A percentile compares a stretch with the other conserved stretches of the same genome.
phyloP scores from a whole-genome alignment of 2,113 vertebrate genomes.

The Brevimyrus niger region DNA sequence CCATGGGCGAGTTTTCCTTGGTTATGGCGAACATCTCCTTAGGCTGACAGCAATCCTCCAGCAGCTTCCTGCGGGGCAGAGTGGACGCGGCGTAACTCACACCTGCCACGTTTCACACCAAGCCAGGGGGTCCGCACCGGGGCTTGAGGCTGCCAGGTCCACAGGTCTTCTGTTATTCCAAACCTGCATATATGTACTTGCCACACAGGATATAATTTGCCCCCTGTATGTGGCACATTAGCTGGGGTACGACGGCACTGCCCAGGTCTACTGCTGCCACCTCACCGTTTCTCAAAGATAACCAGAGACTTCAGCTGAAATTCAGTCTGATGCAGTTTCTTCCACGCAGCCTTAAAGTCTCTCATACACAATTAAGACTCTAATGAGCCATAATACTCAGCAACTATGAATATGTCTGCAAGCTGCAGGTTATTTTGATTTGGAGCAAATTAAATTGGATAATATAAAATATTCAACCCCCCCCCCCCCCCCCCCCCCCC shows the following conservation, averaged over 20 bases:
- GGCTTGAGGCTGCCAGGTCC: not conserved
- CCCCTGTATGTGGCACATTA: not conserved
- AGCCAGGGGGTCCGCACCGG: not conserved
- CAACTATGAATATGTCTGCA: not conserved
- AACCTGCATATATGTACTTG: not conserved
- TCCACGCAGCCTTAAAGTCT: not conserved
- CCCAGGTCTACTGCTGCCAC: not conserved
- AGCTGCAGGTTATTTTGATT: too few relatives aligned
- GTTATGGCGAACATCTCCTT: constrained; percentile 81
- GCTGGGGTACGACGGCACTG: not conserved
- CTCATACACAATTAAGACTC: not conserved
- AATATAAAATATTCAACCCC: too few relatives aligned
- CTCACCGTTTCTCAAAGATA: not conserved
- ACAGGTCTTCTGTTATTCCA: not conserved
- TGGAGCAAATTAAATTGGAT: too few relatives aligned
- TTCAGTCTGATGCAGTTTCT: not conserved
- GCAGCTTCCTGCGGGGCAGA: constrained; percentile 66
- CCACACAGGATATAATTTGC: not conserved
- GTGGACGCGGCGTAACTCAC: not conserved
- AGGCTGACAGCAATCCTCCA: constrained; percentile 83
- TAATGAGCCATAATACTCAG: not conserved
- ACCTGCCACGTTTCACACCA: not conserved
- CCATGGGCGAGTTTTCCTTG: constrained; percentile 81
- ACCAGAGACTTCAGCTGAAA: not conserved
- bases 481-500: too few relatives aligned